Evolutionary conservation across 2,888 invertebrate species (phyloP).

Genomic region (Lycia hirtaria): DNA sequence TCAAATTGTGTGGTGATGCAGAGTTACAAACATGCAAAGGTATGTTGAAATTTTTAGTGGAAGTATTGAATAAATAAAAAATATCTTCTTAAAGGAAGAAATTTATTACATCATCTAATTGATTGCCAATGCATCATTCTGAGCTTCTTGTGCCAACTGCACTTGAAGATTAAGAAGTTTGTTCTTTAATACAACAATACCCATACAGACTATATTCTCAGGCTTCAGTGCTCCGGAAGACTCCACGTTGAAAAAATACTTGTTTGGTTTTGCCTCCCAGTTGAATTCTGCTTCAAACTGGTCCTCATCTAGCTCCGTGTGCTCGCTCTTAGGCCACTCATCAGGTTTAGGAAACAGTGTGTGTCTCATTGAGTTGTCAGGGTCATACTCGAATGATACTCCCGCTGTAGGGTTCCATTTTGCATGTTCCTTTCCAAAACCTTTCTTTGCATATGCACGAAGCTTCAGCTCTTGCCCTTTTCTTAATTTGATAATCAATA

Average conservation of each 20-base stretch:
- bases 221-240: conserved; percentile 97
- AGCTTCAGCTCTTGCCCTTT: conserved; percentile 97
- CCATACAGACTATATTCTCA: conserved; percentile 98
- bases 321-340: conserved; percentile 99
- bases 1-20: conserved; percentile 17
- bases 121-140: conserved; percentile 93
- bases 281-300: conserved; percentile 97
- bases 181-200: conserved; percentile 96
- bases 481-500: conserved; percentile 89
- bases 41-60: not conserved
- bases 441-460: conserved; percentile 98
- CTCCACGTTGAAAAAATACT: conserved; percentile 98
- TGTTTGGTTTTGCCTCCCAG: conserved; percentile 97
- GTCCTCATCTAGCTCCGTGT: conserved; percentile 96
- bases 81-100: not conserved
- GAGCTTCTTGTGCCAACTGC: conserved; percentile 94
- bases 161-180: conserved; percentile 98
- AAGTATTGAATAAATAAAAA: not conserved
- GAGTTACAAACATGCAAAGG: conserved; percentile 28
- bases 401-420: conserved; percentile 99
- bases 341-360: conserved; percentile 98
- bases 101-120: conserved; percentile 61
- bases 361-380: conserved; percentile 98
- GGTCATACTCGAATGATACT: conserved; percentile 99
- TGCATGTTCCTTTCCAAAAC: conserved; percentile 99